Evolutionary conservation across 2,113 vertebrate genomes (phyloP).

Genomic region (Chaenocephalus aceratus): DNA sequence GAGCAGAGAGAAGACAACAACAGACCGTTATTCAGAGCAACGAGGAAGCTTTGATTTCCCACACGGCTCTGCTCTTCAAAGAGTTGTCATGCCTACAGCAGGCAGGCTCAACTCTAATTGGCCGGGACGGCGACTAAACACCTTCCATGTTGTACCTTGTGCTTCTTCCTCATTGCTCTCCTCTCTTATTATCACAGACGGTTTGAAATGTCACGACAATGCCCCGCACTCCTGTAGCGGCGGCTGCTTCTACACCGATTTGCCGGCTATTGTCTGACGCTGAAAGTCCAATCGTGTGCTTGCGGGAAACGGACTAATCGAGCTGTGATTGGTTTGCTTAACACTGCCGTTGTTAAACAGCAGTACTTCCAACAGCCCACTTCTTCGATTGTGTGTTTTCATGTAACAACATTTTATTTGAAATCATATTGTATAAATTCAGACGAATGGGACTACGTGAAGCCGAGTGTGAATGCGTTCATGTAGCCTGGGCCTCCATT

Average conservation of each 20-base stretch:
- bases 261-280: constrained; percentile 55
- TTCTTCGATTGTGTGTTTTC: neutral
- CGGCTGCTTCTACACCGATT: constrained; percentile 54
- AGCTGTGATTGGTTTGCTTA: neutral
- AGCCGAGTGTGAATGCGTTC: too few relatives aligned
- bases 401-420: neutral
- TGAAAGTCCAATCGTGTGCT: neutral
- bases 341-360: neutral
- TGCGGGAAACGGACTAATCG: neutral
- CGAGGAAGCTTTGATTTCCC: constrained; percentile 68
- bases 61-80: constrained; percentile 64
- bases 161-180: constrained; percentile 17
- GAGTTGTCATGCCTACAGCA: constrained; percentile 63
- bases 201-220: constrained; percentile 60
- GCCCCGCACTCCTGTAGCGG: constrained; percentile 47
- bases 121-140: constrained; percentile 49
- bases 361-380: neutral
- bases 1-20: constrained; percentile 26
- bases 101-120: constrained; percentile 54
- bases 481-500: too few relatives aligned
- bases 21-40: constrained; percentile 39
- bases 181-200: constrained; percentile 51
- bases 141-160: constrained; percentile 49
- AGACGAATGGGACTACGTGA: too few relatives aligned
- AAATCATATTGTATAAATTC: too few relatives aligned